Evolutionary conservation across 2,113 vertebrate genomes (phyloP), one percentile per base, ranked within the genome.

Genomic region (Clarias magur): DNA sequence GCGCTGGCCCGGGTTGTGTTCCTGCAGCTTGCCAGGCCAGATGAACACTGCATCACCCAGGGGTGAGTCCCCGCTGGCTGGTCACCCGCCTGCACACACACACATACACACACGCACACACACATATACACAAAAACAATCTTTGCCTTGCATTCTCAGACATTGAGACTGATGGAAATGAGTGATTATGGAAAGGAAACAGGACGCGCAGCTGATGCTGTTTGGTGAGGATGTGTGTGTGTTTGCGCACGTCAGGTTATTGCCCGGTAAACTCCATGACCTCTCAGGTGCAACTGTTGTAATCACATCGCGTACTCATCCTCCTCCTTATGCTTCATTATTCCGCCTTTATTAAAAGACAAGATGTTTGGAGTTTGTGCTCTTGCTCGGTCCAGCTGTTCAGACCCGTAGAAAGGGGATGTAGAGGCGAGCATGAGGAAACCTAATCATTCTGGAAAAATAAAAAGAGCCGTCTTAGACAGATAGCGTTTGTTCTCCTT

Each of bases 51-150:
- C 85, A 90, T 90, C 90, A 93, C 93, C 90, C 92, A 59, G 73
- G 89, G 91, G 91, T 92, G 90, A 94, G 90, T 94, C 91, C 91
- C 82, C 63, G 6, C 11, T 94, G 91, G 93, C 91, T 89, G 62
- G 92, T 94, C 92, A 92, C 89, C 60, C 88, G 90, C 90, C 90
- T 87, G 75, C 91, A 92, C 86, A 90, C 86, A 23, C 12, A 38
- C 15, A 53, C 82, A 21, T 21, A 78, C 53, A 59, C 57, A 59
- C 57, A 57, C 57, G 17, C 23, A 23, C 12, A 38, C 16, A 62
- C 82, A 21, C 30, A 34, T 34, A 80, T 8, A 57, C 53, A 54
- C 54, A 70, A 15, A 60, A 30, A 67, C 16, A 85, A 9, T 34
- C 60, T 81, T 84, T 84, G 67, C 48, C 27, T 63, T 90, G 82